These are phyloP conservation scores for Accipiter cooperii DNA, from an alignment of 2,113 vertebrate species.

Conservation along the genomic window DNA sequence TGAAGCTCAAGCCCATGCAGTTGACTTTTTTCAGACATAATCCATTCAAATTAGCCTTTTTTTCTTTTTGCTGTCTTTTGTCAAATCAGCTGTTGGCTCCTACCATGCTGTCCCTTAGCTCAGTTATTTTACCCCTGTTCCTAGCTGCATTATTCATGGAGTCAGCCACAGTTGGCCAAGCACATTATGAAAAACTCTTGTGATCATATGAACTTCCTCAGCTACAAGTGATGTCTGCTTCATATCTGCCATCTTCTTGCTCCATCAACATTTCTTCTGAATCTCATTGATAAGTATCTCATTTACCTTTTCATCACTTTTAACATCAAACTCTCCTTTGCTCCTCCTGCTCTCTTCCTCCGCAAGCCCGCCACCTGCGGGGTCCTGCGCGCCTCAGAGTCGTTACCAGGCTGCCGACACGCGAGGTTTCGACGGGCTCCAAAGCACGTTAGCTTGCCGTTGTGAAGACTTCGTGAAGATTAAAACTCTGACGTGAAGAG, in stretches of 20 bases:
- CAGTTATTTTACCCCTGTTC: background rate
- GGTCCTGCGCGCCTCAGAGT: background rate
- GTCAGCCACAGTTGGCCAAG: background rate
- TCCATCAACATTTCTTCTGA: background rate
- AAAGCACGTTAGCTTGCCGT: background rate
- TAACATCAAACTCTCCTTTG: background rate
- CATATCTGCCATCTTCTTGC: background rate
- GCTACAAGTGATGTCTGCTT: background rate
- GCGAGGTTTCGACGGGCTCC: background rate
- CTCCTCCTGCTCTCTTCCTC: background rate
- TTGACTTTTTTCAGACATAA: background rate
- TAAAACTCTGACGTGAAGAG: background rate
- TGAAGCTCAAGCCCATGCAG: background rate
- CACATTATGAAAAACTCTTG: background rate
- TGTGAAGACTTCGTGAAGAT: background rate
- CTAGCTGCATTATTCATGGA: background rate
- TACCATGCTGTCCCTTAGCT: background rate
- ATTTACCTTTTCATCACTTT: background rate
- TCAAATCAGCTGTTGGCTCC: background rate
- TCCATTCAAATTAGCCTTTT: background rate
- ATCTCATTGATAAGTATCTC: background rate
- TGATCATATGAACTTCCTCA: background rate
- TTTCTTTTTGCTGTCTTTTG: background rate
- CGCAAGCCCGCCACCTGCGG: no score
- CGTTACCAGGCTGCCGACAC: accelerated